A percentile compares a stretch with the other conserved stretches of the same genome.
These are phyloP conservation scores for Aphelenchoides fujianensis DNA, from an alignment of 1,140 invertebrate species.

Conservation along the genomic window DNA sequence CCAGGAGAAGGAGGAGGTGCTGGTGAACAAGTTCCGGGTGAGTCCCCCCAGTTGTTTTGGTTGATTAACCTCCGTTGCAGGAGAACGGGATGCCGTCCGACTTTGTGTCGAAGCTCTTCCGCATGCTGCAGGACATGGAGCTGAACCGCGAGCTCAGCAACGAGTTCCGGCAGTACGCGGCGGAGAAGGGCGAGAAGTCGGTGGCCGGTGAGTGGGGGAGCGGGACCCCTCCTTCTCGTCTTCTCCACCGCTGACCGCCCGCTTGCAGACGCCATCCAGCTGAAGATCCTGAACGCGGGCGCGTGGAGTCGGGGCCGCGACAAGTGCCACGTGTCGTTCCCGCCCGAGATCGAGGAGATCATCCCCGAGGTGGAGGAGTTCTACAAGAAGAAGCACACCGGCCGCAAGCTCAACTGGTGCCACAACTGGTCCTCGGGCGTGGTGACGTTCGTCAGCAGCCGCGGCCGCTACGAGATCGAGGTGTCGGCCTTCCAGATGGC, in stretches of 20 bases:
- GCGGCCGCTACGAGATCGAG: constrained; percentile 90
- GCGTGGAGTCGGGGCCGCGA: constrained; percentile 89
- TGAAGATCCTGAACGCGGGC: constrained; percentile 92
- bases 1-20: constrained; percentile 98
- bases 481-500: constrained; percentile 99
- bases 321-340: constrained; percentile 87
- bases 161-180: constrained; percentile 53
- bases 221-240: not conserved
- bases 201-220: not conserved
- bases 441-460: constrained; percentile 83
- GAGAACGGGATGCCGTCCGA: constrained; percentile 97
- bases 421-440: constrained; percentile 99
- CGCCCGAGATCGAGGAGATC: constrained; percentile 89
- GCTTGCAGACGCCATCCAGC: constrained; percentile 65
- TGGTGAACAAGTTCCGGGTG: constrained; percentile 74
- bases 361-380: constrained; percentile 87
- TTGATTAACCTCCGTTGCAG: constrained; percentile 46
- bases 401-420: constrained; percentile 97
- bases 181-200: not conserved
- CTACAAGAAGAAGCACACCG: constrained; percentile 79
- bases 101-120: constrained; percentile 95
- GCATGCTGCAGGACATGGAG: constrained; percentile 89
- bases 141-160: constrained; percentile 73
- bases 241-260: too few species aligned
- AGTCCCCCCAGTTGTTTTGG: constrained; percentile 32